Evolutionary conservation across 2,888 invertebrate genomes (phyloP).

Genomic region (Rhamphomyia laevipes): DNA sequence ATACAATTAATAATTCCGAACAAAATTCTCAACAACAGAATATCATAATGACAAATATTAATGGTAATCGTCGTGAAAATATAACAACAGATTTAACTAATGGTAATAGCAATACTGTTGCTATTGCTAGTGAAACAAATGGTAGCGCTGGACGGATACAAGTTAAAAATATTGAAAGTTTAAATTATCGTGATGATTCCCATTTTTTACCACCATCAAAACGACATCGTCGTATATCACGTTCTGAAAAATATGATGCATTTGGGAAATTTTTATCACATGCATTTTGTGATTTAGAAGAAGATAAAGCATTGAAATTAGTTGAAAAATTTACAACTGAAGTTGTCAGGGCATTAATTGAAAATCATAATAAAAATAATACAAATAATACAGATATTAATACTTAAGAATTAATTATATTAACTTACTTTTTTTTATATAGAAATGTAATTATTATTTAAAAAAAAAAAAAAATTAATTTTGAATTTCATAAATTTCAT

Average conservation of each 20-base stretch:
- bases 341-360: slow-evolving; percentile 28
- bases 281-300: slow-evolving; percentile 30
- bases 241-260: slow-evolving; percentile 25
- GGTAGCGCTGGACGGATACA: not conserved
- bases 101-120: slow-evolving; percentile 1
- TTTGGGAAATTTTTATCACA: slow-evolving; percentile 35
- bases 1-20: not conserved
- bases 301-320: slow-evolving; percentile 26
- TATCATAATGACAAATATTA: slow-evolving; percentile 8
- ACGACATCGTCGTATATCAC: slow-evolving; percentile 10
- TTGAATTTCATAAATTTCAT: not conserved
- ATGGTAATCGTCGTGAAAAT: not conserved
- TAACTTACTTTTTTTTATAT: not conserved
- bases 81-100: not conserved
- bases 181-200: slow-evolving; percentile 7
- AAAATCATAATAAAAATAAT: slow-evolving; percentile 12
- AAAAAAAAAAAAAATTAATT: not conserved
- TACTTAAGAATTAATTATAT: not conserved
- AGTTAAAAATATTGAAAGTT: slow-evolving; percentile 8
- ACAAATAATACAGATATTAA: not conserved
- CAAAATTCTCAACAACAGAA: slow-evolving; percentile 4
- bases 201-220: slow-evolving; percentile 6
- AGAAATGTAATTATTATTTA: not conserved
- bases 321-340: slow-evolving; percentile 34
- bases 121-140: not conserved